Base-by-base conservation (phyloP, 2,888 invertebrate genomes). In the Leptinotarsa haldemani region DNA sequence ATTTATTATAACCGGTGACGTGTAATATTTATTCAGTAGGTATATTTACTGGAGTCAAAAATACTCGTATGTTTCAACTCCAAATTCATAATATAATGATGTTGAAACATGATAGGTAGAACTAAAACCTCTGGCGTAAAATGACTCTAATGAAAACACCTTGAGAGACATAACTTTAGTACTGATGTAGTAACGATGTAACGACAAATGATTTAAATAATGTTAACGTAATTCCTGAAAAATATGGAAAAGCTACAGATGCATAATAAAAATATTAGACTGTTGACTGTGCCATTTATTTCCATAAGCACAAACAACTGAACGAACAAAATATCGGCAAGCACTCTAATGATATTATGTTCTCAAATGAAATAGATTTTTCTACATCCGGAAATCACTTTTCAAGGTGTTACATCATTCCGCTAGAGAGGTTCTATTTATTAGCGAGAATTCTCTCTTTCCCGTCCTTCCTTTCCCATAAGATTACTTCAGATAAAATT, bases 401-500 rank as follows among this genome's bases (percentile, higher is more conserved):
- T 30, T 61, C 30, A 61, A 30, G 18, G 25, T 40, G 61, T 61
- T 61, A 61, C 40, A 40, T 61, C 61, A 40, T 61, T 61, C n/a
- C 40, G 13, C 30, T 30, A 40, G 61, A 61, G 61, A n/a, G 61
- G 61, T 61, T 61, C 25, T 61, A 30, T 61, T 61, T 61, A 61
- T 61, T 61, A 61, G 40, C 61, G 40, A 22, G 61, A 61, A 61
- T 61, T 61, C 61, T 18, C 61, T 61, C 30, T 40, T 61, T 61
- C n/a, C 9, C 30, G 16, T 30, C 40, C 7, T 61, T 61, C 40
- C n/a, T 52, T n/a, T 66, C 25, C 50, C 50, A 30, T 4, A n/a
- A 66, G 66, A 66, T 66, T 30, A 30, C 50, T 66, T 52, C 66
- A 66, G 66, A 66, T 66, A 66, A 66, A 66, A 66, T 66, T 66